Evolutionary conservation across 1,140 invertebrate genomes (phyloP).

Genomic region (Saccostrea glomerata): DNA sequence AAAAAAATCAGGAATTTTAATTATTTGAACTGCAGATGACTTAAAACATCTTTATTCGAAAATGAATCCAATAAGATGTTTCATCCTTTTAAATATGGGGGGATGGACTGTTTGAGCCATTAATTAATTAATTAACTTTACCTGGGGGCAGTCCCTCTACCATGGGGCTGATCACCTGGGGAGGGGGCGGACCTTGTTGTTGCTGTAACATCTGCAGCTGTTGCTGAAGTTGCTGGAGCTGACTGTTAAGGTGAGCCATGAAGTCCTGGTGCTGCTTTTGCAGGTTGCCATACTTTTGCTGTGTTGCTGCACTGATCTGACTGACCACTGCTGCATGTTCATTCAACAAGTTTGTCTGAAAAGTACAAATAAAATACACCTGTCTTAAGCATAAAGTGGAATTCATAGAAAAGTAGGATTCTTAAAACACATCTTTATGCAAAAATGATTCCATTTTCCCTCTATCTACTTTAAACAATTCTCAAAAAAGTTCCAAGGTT

Average conservation of each 20-base stretch:
- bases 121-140: background rate
- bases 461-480: no score
- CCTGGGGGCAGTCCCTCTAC: conserved; percentile 40
- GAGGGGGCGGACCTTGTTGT: conserved; percentile 51
- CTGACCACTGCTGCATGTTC: conserved; percentile 88
- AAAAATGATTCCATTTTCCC: no score
- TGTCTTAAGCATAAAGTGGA: no score
- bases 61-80: no score
- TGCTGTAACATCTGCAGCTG: conserved; percentile 84
- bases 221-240: conserved; percentile 88
- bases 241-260: conserved; percentile 88
- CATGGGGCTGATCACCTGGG: background rate
- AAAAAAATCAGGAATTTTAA: no score
- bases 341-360: conserved; percentile 88
- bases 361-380: background rate
- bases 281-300: conserved; percentile 84
- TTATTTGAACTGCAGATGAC: no score
- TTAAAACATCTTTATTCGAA: no score
- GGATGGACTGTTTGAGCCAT: no score
- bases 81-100: no score
- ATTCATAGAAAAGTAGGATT: no score
- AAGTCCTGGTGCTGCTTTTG: conserved; percentile 97
- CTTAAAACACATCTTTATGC: no score
- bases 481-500: no score
- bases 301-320: conserved; percentile 86